phyloP scores from a whole-genome alignment of 2,797 vertebrate genomes.

The Acanthurus tractus region DNA sequence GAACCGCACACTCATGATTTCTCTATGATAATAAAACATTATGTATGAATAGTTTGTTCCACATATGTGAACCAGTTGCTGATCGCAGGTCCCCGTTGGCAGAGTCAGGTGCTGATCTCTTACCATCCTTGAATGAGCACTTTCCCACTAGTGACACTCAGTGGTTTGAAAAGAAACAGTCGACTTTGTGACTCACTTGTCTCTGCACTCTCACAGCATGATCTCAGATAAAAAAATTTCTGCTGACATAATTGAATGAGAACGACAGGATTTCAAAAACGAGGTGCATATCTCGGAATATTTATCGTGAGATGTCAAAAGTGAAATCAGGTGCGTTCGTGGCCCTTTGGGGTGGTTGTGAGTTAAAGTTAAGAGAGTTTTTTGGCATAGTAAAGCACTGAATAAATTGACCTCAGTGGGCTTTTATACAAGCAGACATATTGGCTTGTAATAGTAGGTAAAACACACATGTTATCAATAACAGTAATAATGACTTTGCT shows the following conservation, averaged over 20 bases:
- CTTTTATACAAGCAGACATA: constrained; percentile 4
- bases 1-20: not conserved
- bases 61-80: constrained; percentile 23
- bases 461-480: constrained; percentile 4
- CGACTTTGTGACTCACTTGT: not conserved
- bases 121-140: not conserved
- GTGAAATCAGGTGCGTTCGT: not conserved
- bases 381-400: not conserved
- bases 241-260: not conserved
- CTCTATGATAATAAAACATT: not conserved
- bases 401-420: not conserved
- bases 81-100: constrained; percentile 22
- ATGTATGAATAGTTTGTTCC: not conserved
- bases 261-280: constrained; percentile 1
- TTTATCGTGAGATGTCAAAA: not conserved
- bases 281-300: not conserved
- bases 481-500: not conserved
- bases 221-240: constrained; percentile 16
- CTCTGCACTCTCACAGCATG: not conserved
- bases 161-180: constrained; percentile 53
- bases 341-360: not conserved
- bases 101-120: constrained; percentile 1
- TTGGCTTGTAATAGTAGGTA: not conserved
- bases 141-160: constrained; percentile 65
- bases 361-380: constrained; percentile 12